Conservation (phyloP, 1,140 invertebrate species). For the Ceratosolen fusciceps region DNA sequence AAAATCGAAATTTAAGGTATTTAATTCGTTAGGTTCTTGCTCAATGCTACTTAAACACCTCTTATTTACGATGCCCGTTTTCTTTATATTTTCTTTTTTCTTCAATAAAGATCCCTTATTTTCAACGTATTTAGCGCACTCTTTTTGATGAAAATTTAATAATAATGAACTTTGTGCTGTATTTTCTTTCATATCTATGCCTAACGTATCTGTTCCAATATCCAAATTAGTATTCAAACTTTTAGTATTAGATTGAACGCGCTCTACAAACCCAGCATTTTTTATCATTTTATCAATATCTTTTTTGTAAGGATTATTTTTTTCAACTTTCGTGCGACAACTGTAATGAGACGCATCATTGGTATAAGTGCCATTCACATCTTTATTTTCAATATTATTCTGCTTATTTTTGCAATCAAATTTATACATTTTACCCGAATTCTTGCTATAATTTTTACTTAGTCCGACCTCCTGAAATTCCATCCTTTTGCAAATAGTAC, state of each 20-base stretch:
- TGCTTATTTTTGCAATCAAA: neutral
- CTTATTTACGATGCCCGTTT: neutral
- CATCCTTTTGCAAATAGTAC: neutral
- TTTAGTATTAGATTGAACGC: neutral
- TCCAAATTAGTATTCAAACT: neutral
- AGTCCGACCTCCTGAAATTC: neutral
- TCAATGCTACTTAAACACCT: neutral
- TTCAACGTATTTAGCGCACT: no score
- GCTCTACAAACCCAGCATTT: neutral
- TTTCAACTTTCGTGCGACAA: neutral
- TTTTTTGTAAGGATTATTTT: neutral
- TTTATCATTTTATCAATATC: neutral
- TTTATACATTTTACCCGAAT: neutral
- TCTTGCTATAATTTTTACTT: neutral
- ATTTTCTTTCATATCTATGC: neutral
- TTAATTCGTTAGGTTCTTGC: neutral
- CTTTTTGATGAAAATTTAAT: no score
- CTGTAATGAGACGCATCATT: conserved; percentile 26
- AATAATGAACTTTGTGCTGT: conserved; percentile 3
- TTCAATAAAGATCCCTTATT: no score
- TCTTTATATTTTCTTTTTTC: neutral
- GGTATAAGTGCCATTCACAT: neutral
- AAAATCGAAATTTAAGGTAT: neutral
- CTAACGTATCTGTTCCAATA: conserved; percentile 16
- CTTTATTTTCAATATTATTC: neutral